Base-by-base conservation (phyloP, 2,797 vertebrate species). In the Siniperca undulata region DNA sequence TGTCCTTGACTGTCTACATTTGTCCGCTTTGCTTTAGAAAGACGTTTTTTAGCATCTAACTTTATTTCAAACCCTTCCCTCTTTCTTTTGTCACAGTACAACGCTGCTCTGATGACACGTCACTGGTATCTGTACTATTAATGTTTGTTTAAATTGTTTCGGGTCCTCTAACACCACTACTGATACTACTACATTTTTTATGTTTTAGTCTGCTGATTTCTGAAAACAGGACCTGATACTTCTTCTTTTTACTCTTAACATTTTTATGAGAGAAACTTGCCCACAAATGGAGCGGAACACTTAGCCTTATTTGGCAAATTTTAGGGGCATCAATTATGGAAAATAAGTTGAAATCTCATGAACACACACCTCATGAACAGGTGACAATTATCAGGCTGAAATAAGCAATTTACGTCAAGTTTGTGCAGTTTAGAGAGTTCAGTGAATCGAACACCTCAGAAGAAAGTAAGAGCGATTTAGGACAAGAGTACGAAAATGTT, bases 211-310 rank as follows among this genome's bases (percentile, higher is more conserved):
- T 38, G 74, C 30, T 50, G 22, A 40, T 60, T 50, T 69, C 5
- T 67, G 38, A n/a, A 24, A 2, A 20, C 30, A 17, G 4, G n/a
- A 38, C 46, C 46, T 27, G 9, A 53, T 30, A 56, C 34, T 13
- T 34, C 66, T 48, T 24, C 14, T 58, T 67, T 44, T 48, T 59
- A 69, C 44, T 56, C n/a, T 42, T 44, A 14, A 58, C 46, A 78
- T 11, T 46, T 64, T 75, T 56, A 27, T 56, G 12, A 46, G 8
- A n/a, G 59, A 58, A 70, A 56, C 13, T 53, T 22, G 12, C 34
- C 7, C 48, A 34, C 38, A 58, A 48, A 44, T 36, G 19, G 38
- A 42, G 24, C 1, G 1, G n/a, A 38, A 59, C 22, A 30, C 0
- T 14, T 38, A 2, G 24, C 58, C 24, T 27, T 44, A 61, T 61